Evolutionary conservation across 2,113 vertebrate genomes (phyloP), one percentile per base, ranked within the genome.

Genomic region (Tachycineta bicolor): DNA sequence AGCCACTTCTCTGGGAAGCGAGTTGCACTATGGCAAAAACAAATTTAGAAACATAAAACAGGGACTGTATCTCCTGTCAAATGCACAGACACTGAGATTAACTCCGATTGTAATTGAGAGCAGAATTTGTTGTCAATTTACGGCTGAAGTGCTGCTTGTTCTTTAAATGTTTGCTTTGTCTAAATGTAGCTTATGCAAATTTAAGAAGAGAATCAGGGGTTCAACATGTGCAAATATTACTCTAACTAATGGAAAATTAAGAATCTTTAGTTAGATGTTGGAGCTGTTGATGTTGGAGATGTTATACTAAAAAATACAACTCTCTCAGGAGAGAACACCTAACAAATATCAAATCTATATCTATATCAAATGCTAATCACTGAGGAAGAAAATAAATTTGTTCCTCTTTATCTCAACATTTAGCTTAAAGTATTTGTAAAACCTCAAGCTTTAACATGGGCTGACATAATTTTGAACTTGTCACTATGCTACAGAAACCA

Each of bases 381-480:
- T 14, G 8, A 14, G 31, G 14, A 78, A 25, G 5, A 71, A 88
- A 88, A 89, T 21, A 15, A 3, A 0, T 5, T 15, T 37, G 2
- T 69, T 89, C 14, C 5, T 62, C 28, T 74, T 12, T 62, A 59
- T 62, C 18, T 10, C 29, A 81, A 47, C 3, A 58, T 12, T 69
- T 83, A 56, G 5, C 16, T 59, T 70, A 43, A 74, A 69, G 29
- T 14, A 56, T 5, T 23, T 12, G 19, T 53, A 46, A 80, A 85
- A 3, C 0, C 0, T 3, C 2, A 24, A 44, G 16, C 3, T 87
- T 75, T 75, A 95, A 84, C 60, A 91, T 31, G n/a, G 65, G 44
- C 4, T 93, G 64, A 89, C 19, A 14, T 95, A 5, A 83, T 93
- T 96, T 95, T 91, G 88, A 90, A 31, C 7, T 96, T 96, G 70